These are phyloP conservation scores for Melanerpes aurifrons DNA, from an alignment of 2,113 vertebrate genomes.

Conservation along the genomic window DNA sequence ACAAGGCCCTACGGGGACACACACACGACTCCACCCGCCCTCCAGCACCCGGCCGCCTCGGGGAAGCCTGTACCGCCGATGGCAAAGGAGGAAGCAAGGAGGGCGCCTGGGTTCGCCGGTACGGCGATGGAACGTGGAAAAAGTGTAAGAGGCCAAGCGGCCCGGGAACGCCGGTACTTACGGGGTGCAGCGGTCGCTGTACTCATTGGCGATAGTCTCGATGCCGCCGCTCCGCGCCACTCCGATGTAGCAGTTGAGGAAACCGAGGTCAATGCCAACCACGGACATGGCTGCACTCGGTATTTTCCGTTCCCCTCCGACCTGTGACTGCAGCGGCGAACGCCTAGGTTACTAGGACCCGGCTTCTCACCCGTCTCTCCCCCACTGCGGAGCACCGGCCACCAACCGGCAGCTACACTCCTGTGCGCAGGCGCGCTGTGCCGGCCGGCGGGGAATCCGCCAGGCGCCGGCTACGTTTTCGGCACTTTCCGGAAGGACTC, in stretches of 20 bases:
- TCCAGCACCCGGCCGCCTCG: not conserved
- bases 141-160: no score
- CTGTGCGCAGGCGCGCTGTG: constrained; percentile 69
- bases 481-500: constrained; percentile 67
- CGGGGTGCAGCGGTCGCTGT: constrained; percentile 98
- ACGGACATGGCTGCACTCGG: constrained; percentile 84
- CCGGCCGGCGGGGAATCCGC: not conserved
- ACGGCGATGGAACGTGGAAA: rapidly evolving
- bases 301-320: not conserved
- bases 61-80: rapidly evolving
- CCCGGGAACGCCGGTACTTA: constrained; percentile 76
- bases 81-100: no score
- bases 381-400: constrained; percentile 68
- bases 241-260: constrained; percentile 93
- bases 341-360: not conserved
- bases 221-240: constrained; percentile 93
- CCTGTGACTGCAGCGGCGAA: not conserved
- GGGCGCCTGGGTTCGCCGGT: rapidly evolving
- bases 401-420: constrained; percentile 69
- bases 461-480: constrained; percentile 22
- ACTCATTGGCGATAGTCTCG: constrained; percentile 94
- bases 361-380: not conserved
- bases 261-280: constrained; percentile 93
- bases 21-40: not conserved
- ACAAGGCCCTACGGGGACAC: not conserved